Base-by-base conservation (phyloP, 2,888 invertebrate genomes). In the Orgyia antiqua region DNA sequence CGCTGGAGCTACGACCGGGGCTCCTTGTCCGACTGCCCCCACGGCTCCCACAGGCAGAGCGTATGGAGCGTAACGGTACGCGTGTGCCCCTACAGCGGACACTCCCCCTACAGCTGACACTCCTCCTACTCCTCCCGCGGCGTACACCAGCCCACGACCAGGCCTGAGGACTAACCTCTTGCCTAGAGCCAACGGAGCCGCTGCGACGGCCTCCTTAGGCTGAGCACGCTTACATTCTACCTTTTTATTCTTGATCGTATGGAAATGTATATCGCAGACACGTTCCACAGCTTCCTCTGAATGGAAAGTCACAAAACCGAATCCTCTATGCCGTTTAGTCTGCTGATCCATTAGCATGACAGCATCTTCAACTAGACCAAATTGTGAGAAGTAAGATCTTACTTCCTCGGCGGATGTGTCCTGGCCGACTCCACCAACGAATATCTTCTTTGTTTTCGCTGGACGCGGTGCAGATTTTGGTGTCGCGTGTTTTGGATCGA, bases 311-410 rank as follows among this genome's bases (percentile, higher is more conserved):
- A 96, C 95, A 78, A 96, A 96, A 19, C 95, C 96, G 72, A 96
- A 96, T 42, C 96, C 96, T 31, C 96, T 89, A 71, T 96, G 95
- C 34, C 96, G 91, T 66, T 95, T 95, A 15, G 96, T 96, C 78
- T 96, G 95, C 79, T 96, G 95, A 71, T 96, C 95, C 95, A 96
- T 96, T 51, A 96, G 88, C 95, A 96, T 95, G 10, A 95, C 95
- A 13, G 95, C 94, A 76, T 96, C 96, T 68, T 95, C 95, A 10
- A 95, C 95, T 64, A 93, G 92, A 10, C 96, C 96, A 73, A 95
- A 96, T 76, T 95, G 95, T 47, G 92, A 91, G 88, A 96, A 96
- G 77, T 95, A 96, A 19, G 93, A 93, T 73, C 95, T 93, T 4
- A 96, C 95, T 76, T 96, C 96, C 34, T 96, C 96, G 31, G 94